Conservation (phyloP, 2,888 invertebrate genomes). For the Deilephila porcellus region DNA sequence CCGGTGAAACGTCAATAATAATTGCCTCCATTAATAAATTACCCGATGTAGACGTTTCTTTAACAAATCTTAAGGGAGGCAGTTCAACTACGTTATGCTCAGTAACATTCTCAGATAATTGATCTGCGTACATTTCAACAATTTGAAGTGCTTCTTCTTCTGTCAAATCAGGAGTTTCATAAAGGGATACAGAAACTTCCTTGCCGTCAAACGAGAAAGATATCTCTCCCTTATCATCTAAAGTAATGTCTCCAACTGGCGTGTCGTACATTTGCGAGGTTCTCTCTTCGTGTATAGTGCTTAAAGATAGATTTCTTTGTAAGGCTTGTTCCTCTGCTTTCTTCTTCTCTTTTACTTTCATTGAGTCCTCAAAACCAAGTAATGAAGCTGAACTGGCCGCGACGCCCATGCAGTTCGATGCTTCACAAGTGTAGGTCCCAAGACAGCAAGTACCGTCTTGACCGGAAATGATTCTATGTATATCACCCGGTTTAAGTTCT, state of each 20-base stretch:
- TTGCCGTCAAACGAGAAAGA: constrained; percentile 96
- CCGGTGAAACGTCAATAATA: constrained; percentile 94
- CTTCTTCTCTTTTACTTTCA: constrained; percentile 83
- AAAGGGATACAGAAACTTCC: constrained; percentile 95
- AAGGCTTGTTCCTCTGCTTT: constrained; percentile 80
- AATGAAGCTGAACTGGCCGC: constrained; percentile 95
- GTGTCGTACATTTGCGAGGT: constrained; percentile 95
- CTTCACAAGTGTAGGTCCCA: constrained; percentile 96
- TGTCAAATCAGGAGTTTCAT: constrained; percentile 96
- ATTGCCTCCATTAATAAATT: constrained; percentile 96
- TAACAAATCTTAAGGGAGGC: constrained; percentile 94
- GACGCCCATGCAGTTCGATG: constrained; percentile 95
- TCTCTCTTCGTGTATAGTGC: constrained; percentile 95
- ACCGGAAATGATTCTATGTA: constrained; percentile 95
- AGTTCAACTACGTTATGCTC: constrained; percentile 94
- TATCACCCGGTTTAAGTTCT: constrained; percentile 95
- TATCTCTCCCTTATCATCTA: constrained; percentile 93
- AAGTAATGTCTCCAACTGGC: constrained; percentile 89
- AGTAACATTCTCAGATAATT: constrained; percentile 93
- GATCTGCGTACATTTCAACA: constrained; percentile 97
- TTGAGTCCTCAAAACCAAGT: constrained; percentile 92
- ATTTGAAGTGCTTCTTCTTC: constrained; percentile 96
- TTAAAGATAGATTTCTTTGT: constrained; percentile 92
- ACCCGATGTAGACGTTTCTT: constrained; percentile 95
- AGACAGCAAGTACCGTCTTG: constrained; percentile 95